A percentile compares a stretch with the other conserved stretches of the same genome.
phyloP scores from a whole-genome alignment of 2,888 invertebrate species.

The Amblyteles armatorius region DNA sequence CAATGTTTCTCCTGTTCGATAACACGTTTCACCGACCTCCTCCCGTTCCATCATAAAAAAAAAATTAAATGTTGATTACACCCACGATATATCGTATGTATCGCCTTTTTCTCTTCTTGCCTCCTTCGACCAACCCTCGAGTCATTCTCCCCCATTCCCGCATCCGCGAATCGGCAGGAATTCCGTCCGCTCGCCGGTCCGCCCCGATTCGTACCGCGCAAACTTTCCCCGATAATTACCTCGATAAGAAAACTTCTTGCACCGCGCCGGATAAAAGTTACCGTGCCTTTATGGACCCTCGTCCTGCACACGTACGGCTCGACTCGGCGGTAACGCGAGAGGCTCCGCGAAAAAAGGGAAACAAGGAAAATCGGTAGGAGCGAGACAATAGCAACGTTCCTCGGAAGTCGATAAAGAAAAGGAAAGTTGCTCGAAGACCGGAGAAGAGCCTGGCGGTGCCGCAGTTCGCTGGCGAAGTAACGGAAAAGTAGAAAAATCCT shows the following conservation, averaged over 20 bases:
- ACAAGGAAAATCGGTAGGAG: neutral
- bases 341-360: slow-evolving; percentile 61
- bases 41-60: slow-evolving; percentile 49
- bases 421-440: slow-evolving; percentile 34
- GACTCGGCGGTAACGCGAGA: slow-evolving; percentile 13
- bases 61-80: slow-evolving; percentile 46
- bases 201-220: slow-evolving; percentile 34
- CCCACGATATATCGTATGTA: slow-evolving; percentile 56
- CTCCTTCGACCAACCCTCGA: neutral
- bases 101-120: slow-evolving; percentile 47
- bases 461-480: slow-evolving; percentile 36
- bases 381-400: slow-evolving; percentile 29
- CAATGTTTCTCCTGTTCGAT: slow-evolving; percentile 62
- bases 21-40: slow-evolving; percentile 55
- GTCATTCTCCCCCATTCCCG: slow-evolving; percentile 8
- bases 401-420: slow-evolving; percentile 58
- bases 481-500: slow-evolving; percentile 58
- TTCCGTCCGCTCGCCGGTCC: slow-evolving; percentile 26
- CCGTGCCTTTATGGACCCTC: slow-evolving; percentile 49
- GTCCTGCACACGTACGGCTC: slow-evolving; percentile 31
- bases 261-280: slow-evolving; percentile 67
- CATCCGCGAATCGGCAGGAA: slow-evolving; percentile 49
- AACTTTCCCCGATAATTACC: slow-evolving; percentile 72
- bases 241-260: slow-evolving; percentile 70
- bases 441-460: neutral